A percentile compares a stretch with the other conserved stretches of the same genome.
Conservation (phyloP, 2,888 invertebrate species). For the Eupithecia dodoneata region DNA sequence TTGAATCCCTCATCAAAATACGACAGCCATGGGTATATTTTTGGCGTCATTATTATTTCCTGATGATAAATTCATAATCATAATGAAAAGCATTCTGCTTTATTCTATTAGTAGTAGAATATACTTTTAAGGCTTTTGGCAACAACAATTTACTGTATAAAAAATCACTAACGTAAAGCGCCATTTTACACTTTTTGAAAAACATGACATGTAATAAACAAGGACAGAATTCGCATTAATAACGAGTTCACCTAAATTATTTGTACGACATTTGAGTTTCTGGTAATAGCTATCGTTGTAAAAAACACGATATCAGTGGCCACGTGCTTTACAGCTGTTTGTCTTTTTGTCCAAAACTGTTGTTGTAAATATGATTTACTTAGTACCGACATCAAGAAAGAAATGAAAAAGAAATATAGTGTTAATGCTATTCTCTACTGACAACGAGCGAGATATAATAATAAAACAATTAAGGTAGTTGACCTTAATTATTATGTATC, state of each 20-base stretch:
- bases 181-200: slow-evolving; percentile 9
- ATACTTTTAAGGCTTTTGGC: neutral
- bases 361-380: neutral
- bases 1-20: neutral
- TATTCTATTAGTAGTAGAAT: neutral
- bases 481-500: no score
- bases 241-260: neutral
- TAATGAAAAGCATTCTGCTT: neutral
- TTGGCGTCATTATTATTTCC: neutral
- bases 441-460: neutral
- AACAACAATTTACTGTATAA: neutral
- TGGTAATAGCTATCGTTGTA: slow-evolving; percentile 5
- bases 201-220: slow-evolving; percentile 9
- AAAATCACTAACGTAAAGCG: neutral
- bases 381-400: neutral
- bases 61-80: neutral
- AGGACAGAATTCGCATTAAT: slow-evolving; percentile 13
- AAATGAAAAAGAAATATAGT: neutral
- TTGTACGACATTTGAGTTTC: neutral
- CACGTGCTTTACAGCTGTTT: neutral
- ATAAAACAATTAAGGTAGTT: no score
- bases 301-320: neutral
- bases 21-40: neutral
- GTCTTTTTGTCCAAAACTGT: neutral
- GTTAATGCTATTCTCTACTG: neutral